These are phyloP conservation scores for Neogobius melanostomus DNA, from an alignment of 2,113 vertebrate species.

Conservation along the genomic window DNA sequence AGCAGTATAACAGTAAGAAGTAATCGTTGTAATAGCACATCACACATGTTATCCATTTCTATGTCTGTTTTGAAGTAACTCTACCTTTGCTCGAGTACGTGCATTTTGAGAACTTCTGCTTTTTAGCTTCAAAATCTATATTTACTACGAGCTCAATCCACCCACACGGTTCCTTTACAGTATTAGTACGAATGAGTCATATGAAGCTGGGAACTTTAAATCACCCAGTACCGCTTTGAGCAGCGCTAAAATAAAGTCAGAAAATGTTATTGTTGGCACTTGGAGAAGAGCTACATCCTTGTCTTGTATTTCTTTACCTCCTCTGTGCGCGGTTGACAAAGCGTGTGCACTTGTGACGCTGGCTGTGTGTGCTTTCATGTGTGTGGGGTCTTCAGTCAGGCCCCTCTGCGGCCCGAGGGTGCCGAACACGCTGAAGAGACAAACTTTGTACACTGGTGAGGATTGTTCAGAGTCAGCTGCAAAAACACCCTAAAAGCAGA, in stretches of 20 bases:
- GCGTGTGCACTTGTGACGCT: not conserved
- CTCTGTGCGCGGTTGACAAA: not conserved
- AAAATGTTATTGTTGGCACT: conserved; percentile 4
- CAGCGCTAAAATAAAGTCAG: conserved; percentile 3
- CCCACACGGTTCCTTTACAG: not conserved
- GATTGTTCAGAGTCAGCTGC: conserved; percentile 60
- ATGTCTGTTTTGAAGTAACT: not conserved
- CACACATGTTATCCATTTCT: not conserved
- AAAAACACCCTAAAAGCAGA: conserved; percentile 61
- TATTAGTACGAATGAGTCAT: not conserved
- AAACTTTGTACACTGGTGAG: conserved; percentile 34
- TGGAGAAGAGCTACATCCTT: not conserved
- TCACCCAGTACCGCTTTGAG: not conserved
- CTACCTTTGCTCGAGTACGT: not conserved
- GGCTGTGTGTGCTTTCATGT: not conserved
- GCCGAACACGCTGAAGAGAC: conserved; percentile 42
- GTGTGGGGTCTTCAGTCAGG: conserved; percentile 38
- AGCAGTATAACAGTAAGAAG: not conserved
- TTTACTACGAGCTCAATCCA: not conserved
- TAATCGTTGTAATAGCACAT: not conserved
- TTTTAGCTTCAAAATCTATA: not conserved
- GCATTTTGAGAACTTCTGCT: not conserved
- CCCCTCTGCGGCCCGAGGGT: conserved; percentile 20
- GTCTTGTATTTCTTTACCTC: not conserved
- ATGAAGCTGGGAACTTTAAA: not conserved